phyloP scores from a whole-genome alignment of 1,140 invertebrate species.

The Drosophila guanche region DNA sequence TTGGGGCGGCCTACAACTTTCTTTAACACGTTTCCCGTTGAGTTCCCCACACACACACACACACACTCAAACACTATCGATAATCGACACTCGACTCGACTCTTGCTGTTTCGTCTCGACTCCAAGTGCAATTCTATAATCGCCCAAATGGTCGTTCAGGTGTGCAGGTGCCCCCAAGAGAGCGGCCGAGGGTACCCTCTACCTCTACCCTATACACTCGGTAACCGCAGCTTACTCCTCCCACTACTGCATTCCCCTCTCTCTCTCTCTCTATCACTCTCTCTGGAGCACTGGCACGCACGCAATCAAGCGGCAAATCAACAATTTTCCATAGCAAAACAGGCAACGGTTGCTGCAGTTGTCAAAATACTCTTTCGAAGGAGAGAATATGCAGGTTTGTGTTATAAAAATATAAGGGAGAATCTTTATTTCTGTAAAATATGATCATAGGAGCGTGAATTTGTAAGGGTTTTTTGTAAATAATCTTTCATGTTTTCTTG shows the following conservation, averaged over 20 bases:
- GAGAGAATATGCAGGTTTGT: no score
- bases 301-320: slow-evolving; percentile 81
- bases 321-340: slow-evolving; percentile 78
- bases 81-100: no score
- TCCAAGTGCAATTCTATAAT: slow-evolving; percentile 64
- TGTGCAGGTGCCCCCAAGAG: slow-evolving; percentile 35
- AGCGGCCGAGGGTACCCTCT: neutral
- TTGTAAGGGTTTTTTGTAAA: no score
- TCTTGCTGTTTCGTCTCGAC: slow-evolving; percentile 5
- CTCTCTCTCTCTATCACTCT: slow-evolving; percentile 16
- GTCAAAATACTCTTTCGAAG: neutral
- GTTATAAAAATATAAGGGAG: no score
- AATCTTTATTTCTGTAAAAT: neutral
- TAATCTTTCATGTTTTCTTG: no score
- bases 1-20: slow-evolving; percentile 45
- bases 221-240: no score
- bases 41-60: no score
- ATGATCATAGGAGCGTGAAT: no score
- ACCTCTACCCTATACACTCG: neutral
- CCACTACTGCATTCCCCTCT: neutral
- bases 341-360: slow-evolving; percentile 62
- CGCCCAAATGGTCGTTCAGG: slow-evolving; percentile 45
- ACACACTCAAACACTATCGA: no score
- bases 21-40: slow-evolving; percentile 49
- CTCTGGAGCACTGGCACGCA: slow-evolving; percentile 49